Evolutionary conservation across 2,113 vertebrate species (phyloP).

Genomic region (Willisornis vidua): DNA sequence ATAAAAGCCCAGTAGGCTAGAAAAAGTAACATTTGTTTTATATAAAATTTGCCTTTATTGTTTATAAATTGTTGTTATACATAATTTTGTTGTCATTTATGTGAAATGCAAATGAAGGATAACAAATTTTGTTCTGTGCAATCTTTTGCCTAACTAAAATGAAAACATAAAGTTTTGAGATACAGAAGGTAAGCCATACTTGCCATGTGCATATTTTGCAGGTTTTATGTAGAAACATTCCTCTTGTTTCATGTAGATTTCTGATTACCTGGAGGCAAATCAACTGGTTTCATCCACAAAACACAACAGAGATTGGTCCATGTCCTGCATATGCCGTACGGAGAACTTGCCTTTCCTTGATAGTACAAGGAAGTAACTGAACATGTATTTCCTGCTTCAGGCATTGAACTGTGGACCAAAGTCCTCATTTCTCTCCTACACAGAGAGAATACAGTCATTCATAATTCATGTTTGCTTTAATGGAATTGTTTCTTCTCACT

Average conservation of each 20-base stretch:
- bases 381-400: neutral
- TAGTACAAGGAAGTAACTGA: neutral
- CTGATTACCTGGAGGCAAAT: neutral
- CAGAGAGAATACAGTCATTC: neutral
- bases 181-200: neutral
- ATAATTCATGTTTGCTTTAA: neutral
- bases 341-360: neutral
- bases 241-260: neutral
- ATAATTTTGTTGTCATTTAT: neutral
- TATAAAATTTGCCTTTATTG: neutral
- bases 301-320: fast-evolving
- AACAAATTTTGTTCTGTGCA: neutral
- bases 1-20: neutral
- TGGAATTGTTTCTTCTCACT: neutral
- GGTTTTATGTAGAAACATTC: neutral
- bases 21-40: neutral
- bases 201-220: neutral
- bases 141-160: neutral
- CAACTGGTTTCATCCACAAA: neutral
- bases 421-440: neutral
- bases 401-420: neutral
- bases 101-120: neutral
- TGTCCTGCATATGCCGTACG: neutral
- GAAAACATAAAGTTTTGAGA: neutral
- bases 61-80: neutral